Evolutionary conservation across 2,113 vertebrate species (phyloP).

Genomic region (Myocastor coypus): DNA sequence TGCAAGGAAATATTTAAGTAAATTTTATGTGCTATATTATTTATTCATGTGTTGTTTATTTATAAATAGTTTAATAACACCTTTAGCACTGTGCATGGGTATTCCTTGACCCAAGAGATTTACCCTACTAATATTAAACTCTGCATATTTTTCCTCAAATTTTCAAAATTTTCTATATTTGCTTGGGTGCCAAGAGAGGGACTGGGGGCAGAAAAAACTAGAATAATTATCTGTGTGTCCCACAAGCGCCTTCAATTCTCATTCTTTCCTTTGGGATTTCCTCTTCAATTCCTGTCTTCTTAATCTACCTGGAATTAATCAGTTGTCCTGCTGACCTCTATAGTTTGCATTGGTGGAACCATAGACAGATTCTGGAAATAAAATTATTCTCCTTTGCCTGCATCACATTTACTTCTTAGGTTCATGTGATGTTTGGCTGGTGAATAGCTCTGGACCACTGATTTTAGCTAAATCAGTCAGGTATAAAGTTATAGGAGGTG

Average conservation of each 20-base stretch:
- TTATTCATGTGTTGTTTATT: background rate
- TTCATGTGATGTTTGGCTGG: background rate
- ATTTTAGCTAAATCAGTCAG: constrained; percentile 6
- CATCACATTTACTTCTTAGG: background rate
- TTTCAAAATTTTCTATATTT: background rate
- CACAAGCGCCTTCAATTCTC: too few relatives aligned
- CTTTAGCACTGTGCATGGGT: background rate
- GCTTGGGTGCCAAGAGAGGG: accelerated
- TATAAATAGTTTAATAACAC: background rate
- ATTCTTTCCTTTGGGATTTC: background rate
- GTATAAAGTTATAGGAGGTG: background rate
- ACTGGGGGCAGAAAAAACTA: background rate
- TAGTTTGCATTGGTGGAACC: background rate
- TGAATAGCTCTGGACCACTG: background rate
- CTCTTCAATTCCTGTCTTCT: background rate
- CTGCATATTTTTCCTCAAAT: background rate
- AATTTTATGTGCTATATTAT: background rate
- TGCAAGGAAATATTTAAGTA: background rate
- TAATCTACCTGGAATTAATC: background rate
- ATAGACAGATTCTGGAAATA: background rate
- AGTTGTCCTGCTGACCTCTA: background rate
- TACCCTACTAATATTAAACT: too few relatives aligned
- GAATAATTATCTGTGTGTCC: background rate
- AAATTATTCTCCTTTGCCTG: too few relatives aligned
- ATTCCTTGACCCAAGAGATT: background rate